Conservation (phyloP, 2,113 vertebrate species). For the Astur gentilis region DNA sequence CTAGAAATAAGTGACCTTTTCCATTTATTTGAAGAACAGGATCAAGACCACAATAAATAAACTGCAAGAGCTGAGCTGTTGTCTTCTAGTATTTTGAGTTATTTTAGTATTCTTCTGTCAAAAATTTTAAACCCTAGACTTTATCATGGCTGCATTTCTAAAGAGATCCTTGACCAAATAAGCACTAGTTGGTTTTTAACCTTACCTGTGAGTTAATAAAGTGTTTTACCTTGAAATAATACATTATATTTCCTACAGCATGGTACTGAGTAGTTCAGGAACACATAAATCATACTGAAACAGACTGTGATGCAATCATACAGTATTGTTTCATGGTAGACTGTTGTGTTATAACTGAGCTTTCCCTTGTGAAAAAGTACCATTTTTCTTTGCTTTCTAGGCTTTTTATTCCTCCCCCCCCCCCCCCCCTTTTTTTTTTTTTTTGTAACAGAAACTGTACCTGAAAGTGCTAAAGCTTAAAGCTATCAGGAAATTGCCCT, state of each 20-base stretch:
- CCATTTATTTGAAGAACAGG: neutral
- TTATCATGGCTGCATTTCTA: neutral
- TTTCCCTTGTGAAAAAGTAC: constrained; percentile 31
- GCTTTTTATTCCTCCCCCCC: neutral
- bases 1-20: neutral
- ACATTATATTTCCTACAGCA: neutral
- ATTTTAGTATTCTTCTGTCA: neutral
- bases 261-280: constrained; percentile 2
- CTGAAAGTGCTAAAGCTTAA: constrained; percentile 53
- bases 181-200: neutral
- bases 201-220: neutral
- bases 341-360: constrained; percentile 10
- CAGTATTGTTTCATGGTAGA: constrained; percentile 10
- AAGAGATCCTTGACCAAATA: neutral
- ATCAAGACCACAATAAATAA: neutral
- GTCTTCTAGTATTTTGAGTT: neutral
- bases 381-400: constrained; percentile 39
- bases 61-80: neutral
- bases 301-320: constrained; percentile 40
- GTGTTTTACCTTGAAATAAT: constrained; percentile 10
- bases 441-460: neutral
- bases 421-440: neutral
- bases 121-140: neutral
- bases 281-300: constrained; percentile 42
- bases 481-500: constrained; percentile 67